Conservation (phyloP, 1,140 invertebrate species). For the Coenobita brevimanus region DNA sequence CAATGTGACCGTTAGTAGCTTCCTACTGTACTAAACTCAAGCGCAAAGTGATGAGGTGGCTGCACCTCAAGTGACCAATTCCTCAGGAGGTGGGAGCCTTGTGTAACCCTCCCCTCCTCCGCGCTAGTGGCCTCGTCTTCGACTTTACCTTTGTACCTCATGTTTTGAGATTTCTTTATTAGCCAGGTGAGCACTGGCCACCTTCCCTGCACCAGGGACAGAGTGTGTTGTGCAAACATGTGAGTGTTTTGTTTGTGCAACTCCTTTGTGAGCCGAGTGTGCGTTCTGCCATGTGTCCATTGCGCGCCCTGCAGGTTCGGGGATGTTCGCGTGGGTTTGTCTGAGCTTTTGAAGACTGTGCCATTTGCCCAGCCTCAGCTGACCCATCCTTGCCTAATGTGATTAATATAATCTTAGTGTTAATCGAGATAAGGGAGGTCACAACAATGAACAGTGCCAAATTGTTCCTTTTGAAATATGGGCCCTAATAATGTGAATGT, state of each 20-base stretch:
- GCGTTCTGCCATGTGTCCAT: constrained; percentile 53
- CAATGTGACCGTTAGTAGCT: constrained; percentile 66
- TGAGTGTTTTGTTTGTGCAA: constrained; percentile 34
- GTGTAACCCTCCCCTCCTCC: constrained; percentile 19
- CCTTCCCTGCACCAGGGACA: constrained; percentile 35
- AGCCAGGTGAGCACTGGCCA: constrained; percentile 36
- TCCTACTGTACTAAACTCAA: constrained; percentile 65
- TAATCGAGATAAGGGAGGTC: constrained; percentile 48
- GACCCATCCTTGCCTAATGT: constrained; percentile 60
- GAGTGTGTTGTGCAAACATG: constrained; percentile 55
- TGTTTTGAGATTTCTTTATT: constrained; percentile 61
- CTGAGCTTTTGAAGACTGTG: constrained; percentile 60
- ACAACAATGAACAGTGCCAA: constrained; percentile 67
- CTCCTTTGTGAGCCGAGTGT: constrained; percentile 43
- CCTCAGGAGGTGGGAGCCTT: constrained; percentile 38
- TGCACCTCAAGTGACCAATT: constrained; percentile 64
- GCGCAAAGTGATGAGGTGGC: constrained; percentile 65
- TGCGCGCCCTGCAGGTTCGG: constrained; percentile 63
- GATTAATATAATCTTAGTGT: constrained; percentile 57
- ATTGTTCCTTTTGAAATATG: constrained; percentile 62
- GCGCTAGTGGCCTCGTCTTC: constrained; percentile 44
- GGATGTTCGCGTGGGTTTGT: constrained; percentile 61
- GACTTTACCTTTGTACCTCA: constrained; percentile 59
- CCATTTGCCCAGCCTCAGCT: constrained; percentile 62
- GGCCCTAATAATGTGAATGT: constrained; percentile 48